Evolutionary conservation across 1,140 invertebrate species (phyloP).

Genomic region (Phymastichus coffea): DNA sequence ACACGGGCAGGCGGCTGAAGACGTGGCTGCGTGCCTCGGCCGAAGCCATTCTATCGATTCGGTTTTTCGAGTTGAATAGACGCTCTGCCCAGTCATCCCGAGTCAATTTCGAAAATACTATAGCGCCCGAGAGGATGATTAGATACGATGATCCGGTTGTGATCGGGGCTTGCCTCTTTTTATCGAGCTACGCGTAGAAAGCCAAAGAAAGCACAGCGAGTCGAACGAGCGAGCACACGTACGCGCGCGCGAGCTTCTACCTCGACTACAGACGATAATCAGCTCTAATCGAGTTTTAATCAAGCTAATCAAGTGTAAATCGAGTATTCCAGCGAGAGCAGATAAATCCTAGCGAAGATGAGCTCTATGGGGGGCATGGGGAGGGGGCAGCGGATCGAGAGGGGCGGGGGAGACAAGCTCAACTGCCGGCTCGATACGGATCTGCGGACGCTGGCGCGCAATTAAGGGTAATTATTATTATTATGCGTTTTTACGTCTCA

Average conservation of each 20-base stretch:
- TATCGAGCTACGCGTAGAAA: too few species aligned
- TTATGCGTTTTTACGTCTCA: too few species aligned
- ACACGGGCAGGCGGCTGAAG: not conserved
- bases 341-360: too few species aligned
- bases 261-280: conserved; percentile 15
- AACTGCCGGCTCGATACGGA: conserved; percentile 19
- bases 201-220: not conserved
- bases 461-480: conserved; percentile 31
- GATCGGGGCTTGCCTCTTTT: too few species aligned
- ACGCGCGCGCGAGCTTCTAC: not conserved
- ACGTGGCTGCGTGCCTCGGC: not conserved
- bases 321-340: conserved; percentile 16
- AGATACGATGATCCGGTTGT: too few species aligned
- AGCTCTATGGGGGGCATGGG: too few species aligned
- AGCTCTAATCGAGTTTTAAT: conserved; percentile 20
- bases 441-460: conserved; percentile 27
- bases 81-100: conserved; percentile 44
- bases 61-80: conserved; percentile 33
- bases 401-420: conserved; percentile 3
- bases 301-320: conserved; percentile 27
- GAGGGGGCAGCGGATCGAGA: too few species aligned
- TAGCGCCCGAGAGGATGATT: too few species aligned
- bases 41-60: conserved; percentile 42
- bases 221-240: too few species aligned
- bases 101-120: conserved; percentile 47